Percentiles rank a stretch among this genome's conserved stretches.
Evolutionary conservation across 2,797 vertebrate genomes (phyloP).

Genomic region (Pipistrellus nathusii): DNA sequence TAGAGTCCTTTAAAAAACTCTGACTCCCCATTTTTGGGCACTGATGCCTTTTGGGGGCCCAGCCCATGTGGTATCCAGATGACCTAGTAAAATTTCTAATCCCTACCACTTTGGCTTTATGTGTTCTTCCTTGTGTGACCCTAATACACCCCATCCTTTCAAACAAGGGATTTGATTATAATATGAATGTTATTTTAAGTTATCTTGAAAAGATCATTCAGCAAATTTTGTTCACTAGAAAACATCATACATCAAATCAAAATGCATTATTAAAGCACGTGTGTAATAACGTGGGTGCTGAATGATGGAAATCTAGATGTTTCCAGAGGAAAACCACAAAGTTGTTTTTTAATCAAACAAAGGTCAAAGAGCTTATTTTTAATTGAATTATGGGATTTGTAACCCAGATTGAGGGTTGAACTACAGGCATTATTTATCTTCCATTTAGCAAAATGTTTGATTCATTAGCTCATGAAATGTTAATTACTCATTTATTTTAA

Average conservation of each 20-base stretch:
- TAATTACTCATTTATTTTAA: slow-evolving; percentile 68
- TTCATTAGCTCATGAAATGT: slow-evolving; percentile 68
- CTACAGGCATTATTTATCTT: slow-evolving; percentile 29
- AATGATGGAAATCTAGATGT: neutral
- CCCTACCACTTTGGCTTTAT: too few species aligned
- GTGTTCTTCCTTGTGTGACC: too few species aligned
- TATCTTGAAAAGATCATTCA: slow-evolving; percentile 3
- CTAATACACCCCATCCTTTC: neutral
- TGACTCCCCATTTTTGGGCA: too few species aligned
- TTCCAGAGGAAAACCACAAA: slow-evolving; percentile 36
- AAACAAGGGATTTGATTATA: neutral
- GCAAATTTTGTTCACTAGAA: slow-evolving; percentile 30
- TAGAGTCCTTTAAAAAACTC: too few species aligned
- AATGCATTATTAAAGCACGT: slow-evolving; percentile 18
- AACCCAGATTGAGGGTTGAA: slow-evolving; percentile 14
- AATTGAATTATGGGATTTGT: slow-evolving; percentile 37
- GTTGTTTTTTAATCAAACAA: slow-evolving; percentile 51
- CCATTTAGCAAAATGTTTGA: slow-evolving; percentile 65
- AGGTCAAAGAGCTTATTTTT: slow-evolving; percentile 55
- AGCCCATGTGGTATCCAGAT: too few species aligned
- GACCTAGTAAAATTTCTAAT: too few species aligned
- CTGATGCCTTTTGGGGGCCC: too few species aligned
- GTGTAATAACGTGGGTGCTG: neutral
- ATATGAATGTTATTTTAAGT: neutral
- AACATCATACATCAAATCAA: neutral